phyloP scores from a whole-genome alignment of 2,113 vertebrate species.

The Upupa epops region DNA sequence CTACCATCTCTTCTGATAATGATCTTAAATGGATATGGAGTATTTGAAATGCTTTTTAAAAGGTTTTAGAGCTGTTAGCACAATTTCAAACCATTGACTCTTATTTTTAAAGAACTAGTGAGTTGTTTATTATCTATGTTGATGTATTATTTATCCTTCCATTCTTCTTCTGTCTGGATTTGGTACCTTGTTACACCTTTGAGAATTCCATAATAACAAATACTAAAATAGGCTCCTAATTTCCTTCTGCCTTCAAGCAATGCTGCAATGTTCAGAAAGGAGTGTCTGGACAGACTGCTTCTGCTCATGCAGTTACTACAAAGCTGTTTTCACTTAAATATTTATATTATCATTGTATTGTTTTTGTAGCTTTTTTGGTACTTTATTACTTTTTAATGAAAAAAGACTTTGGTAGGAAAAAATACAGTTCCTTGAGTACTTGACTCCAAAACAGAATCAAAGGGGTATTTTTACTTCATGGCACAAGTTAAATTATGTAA shows the following conservation, averaged over 20 bases:
- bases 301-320: neutral
- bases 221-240: neutral
- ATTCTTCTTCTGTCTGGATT: neutral
- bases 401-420: neutral
- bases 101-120: neutral
- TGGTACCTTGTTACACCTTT: neutral
- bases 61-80: neutral
- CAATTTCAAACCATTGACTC: neutral
- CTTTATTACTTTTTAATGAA: neutral
- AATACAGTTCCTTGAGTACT: neutral
- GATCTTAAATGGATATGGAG: neutral
- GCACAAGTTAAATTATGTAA: neutral
- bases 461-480: neutral
- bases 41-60: neutral
- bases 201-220: neutral
- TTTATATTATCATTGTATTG: neutral
- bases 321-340: neutral
- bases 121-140: neutral
- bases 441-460: constrained; percentile 5
- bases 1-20: neutral
- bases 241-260: neutral
- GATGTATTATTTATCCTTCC: neutral
- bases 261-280: neutral
- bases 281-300: neutral
- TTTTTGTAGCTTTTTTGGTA: neutral